phyloP scores from a whole-genome alignment of 2,888 invertebrate species.

The Boloria euphrosyne region DNA sequence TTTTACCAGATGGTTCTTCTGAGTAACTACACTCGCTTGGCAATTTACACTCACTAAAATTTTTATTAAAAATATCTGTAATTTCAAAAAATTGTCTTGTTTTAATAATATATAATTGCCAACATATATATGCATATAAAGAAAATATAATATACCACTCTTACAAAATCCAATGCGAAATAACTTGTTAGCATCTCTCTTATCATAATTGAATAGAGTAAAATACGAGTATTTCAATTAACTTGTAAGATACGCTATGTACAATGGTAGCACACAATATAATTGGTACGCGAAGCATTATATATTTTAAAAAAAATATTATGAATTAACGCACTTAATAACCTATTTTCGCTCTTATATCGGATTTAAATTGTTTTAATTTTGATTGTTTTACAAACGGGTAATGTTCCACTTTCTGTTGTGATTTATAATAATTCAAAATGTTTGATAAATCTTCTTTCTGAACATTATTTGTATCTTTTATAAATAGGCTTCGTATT shows the following conservation, averaged over 20 bases:
- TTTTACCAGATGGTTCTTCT: not conserved
- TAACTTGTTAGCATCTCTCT: constrained; percentile 56
- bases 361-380: constrained; percentile 39
- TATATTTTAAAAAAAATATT: not conserved
- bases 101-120: not conserved
- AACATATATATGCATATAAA: not conserved
- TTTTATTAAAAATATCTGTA: constrained; percentile 49
- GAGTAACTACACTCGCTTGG: constrained; percentile 1
- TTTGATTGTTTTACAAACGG: constrained; percentile 41
- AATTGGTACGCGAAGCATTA: not conserved
- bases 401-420: constrained; percentile 25
- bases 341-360: constrained; percentile 37
- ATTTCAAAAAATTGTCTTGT: constrained; percentile 7
- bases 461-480: constrained; percentile 40
- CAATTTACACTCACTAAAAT: constrained; percentile 32
- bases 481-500: constrained; percentile 35
- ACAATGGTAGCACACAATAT: constrained; percentile 35
- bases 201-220: constrained; percentile 51
- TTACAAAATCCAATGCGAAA: constrained; percentile 54
- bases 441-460: constrained; percentile 42
- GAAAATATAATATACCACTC: constrained; percentile 38
- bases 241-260: constrained; percentile 42
- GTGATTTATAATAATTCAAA: constrained; percentile 39
- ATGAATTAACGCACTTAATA: not conserved
- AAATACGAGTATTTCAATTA: constrained; percentile 55